phyloP scores from a whole-genome alignment of 1,140 invertebrate genomes.

The Drosophila pachea region DNA sequence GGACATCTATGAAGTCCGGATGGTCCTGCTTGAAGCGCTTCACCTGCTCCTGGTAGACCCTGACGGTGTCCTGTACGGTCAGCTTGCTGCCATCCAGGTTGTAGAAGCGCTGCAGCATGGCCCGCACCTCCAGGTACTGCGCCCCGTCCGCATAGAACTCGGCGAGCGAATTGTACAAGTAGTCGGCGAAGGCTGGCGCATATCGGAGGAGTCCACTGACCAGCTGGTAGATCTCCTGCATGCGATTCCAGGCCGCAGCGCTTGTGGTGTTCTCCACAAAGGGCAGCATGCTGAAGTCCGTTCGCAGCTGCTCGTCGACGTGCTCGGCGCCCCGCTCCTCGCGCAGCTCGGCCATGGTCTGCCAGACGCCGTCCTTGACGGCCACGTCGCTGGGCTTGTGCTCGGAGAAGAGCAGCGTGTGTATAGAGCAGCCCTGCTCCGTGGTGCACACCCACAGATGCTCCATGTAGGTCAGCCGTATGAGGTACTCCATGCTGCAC shows the following conservation, averaged over 20 bases:
- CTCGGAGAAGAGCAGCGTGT: constrained; percentile 65
- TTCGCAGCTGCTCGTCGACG: constrained; percentile 18
- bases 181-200: constrained; percentile 84
- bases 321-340: constrained; percentile 35
- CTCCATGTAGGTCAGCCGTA: constrained; percentile 44
- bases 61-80: constrained; percentile 80
- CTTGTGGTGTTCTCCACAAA: constrained; percentile 68
- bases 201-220: constrained; percentile 84
- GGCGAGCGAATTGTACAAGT: constrained; percentile 84
- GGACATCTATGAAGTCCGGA: constrained; percentile 84
- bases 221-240: constrained; percentile 83
- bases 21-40: constrained; percentile 81
- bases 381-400: constrained; percentile 53
- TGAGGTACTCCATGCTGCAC: constrained; percentile 81
- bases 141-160: constrained; percentile 88
- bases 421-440: constrained; percentile 21
- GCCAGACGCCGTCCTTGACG: constrained; percentile 80
- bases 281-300: constrained; percentile 48
- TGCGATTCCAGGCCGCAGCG: constrained; percentile 84
- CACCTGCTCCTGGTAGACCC: constrained; percentile 81
- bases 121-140: constrained; percentile 87
- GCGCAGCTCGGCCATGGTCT: constrained; percentile 80
- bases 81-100: constrained; percentile 82
- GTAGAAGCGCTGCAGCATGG: constrained; percentile 81
- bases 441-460: constrained; percentile 54